Evolutionary conservation across 2,113 vertebrate species (phyloP), one percentile per base, ranked within the genome.

Genomic region (Tetrao urogallus): DNA sequence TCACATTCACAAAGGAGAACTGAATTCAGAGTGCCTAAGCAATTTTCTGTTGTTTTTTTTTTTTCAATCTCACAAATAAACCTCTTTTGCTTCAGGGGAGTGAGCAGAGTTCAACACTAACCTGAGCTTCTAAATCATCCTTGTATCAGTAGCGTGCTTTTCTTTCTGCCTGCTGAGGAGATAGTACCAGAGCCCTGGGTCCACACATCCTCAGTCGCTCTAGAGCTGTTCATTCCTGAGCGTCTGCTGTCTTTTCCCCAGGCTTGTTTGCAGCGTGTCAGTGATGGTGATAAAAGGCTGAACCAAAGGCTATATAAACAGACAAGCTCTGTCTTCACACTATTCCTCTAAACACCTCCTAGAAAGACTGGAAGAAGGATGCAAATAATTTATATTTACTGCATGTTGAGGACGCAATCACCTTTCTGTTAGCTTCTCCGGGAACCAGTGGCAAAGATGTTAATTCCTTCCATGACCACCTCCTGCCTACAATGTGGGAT

Each of bases 221-320:
- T 85, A 75, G 67, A 85, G 84, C 1, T 6, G 60, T 54, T 96
- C 72, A 45, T 80, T 93, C 84, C 67, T 76, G 63, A 96, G 56
- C 48, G 24, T 50, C 78, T 48, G 27, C 50, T 92, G 0, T 82
- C 78, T 91, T 85, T 82, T 71, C 78, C 65, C 38, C 42, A 64
- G 60, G 50, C 78, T 67, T 80, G 50, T 86, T 89, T 79, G 72
- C 87, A 82, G 47, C 0, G 3, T 83, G 92, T 86, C 79, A 77
- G 47, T 81, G 93, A 91, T 18, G 45, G 88, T 43, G 92, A 74
- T 43, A 92, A 90, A 93, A 93, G 74, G 58, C 71, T 76, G 89
- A 90, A 70, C 58, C 5, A 4, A 92, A 92, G 48, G 67, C 84
- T 48, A 47, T 64, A 66, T 64, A 66, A 90, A 87, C 50, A 87